Evolutionary conservation across 2,113 vertebrate species (phyloP), one percentile per base, ranked within the genome.

Genomic region (Notothenia rossii): DNA sequence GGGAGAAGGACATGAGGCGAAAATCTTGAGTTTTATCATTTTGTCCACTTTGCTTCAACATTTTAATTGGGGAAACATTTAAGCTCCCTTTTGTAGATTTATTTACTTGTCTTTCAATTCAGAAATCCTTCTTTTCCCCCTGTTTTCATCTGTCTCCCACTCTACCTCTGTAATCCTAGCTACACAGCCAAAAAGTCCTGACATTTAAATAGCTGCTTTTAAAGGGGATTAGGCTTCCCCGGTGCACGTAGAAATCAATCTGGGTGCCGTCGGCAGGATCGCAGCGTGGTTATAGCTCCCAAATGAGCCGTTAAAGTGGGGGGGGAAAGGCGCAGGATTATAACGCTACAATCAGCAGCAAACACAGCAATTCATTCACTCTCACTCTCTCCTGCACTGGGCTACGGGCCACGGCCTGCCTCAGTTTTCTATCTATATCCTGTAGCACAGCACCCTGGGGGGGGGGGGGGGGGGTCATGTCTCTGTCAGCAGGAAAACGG

Each of bases 351-450:
- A 70, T 88, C 81, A 88, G 87, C 88, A 88, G 10, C 54, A 85
- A 78, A 72, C 55, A 49, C 79, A 70, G 20, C 49, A 17, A 48
- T 65, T 65, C 15, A 46, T 72, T 68, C 76, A 67, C 68, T 33
- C 51, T 65, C 63, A n/a, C 67, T 46, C 75, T 50, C 22, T 62
- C 36, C 70, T 83, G 54, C 50, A 40, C 79, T 74, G 67, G 80
- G 76, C 86, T 65, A 43, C 29, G n/a, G 75, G 79, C 86, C 82
- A 78, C 1, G 74, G 84, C 72, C 72, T 75, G 85, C 83, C 85
- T 83, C 11, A 1, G 22, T 66, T 87, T 86, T 88, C 85, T 88
- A 83, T 90, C 87, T 86, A 77, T 88, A 92, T 92, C 83, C 79
- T 80, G 77, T 77, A 89, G 85, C 89, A 78, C 83, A 84, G 82